A percentile compares a stretch with the other conserved stretches of the same genome.
phyloP scores from a whole-genome alignment of 2,888 invertebrate species.

The Drosophila lutescens region DNA sequence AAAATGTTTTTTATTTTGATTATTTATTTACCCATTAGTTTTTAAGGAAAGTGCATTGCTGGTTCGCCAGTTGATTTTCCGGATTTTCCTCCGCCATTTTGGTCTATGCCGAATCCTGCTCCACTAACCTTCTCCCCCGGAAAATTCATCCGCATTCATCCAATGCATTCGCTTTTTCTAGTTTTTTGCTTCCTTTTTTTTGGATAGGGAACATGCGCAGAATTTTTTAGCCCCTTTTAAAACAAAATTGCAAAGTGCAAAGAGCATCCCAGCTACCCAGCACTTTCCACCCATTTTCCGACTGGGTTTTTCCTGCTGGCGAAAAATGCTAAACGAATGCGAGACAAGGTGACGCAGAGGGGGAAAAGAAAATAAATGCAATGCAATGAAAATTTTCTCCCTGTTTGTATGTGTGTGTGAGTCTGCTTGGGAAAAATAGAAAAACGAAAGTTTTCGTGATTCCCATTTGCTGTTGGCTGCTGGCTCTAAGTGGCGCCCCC shows the following conservation, averaged over 20 bases:
- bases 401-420: slow-evolving; percentile 1
- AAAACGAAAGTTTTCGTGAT: slow-evolving; percentile 81
- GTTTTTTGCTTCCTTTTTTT: slow-evolving; percentile 56
- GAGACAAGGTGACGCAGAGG: slow-evolving; percentile 5
- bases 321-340: slow-evolving; percentile 37
- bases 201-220: slow-evolving; percentile 79
- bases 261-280: slow-evolving; percentile 5
- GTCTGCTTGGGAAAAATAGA: slow-evolving; percentile 74
- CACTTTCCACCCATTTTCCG: slow-evolving; percentile 9
- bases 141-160: slow-evolving; percentile 26
- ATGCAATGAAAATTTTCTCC: slow-evolving; percentile 70
- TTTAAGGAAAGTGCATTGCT: slow-evolving; percentile 17
- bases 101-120: slow-evolving; percentile 25
- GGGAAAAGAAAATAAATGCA: slow-evolving; percentile 66
- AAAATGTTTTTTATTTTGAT: too few relatives aligned
- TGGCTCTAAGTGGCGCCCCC: slow-evolving; percentile 73
- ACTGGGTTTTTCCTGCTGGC: slow-evolving; percentile 10
- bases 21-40: too few relatives aligned
- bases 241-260: slow-evolving; percentile 60
- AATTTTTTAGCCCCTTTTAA: slow-evolving; percentile 62
- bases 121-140: slow-evolving; percentile 36
- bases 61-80: not conserved
- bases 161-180: slow-evolving; percentile 58
- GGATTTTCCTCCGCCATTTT: slow-evolving; percentile 34
- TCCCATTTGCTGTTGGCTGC: slow-evolving; percentile 81